These are phyloP conservation scores for Ornithoptera priamus DNA, from an alignment of 2,888 invertebrate genomes.

Conservation along the genomic window DNA sequence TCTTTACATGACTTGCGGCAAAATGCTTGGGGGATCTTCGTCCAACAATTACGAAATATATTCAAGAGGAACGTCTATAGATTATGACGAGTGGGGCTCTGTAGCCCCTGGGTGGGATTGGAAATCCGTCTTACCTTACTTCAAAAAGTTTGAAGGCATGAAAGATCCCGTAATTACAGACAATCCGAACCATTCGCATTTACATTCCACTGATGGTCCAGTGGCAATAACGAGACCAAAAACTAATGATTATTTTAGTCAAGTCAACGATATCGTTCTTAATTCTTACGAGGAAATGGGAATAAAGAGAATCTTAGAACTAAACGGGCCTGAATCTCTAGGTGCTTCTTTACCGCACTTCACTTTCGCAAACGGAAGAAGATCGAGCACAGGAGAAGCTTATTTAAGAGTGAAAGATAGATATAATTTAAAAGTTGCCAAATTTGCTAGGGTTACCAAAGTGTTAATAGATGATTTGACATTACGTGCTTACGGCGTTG, in stretches of 20 bases:
- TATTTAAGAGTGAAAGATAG: conserved; percentile 52
- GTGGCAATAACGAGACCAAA: conserved; percentile 43
- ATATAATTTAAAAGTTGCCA: conserved; percentile 56
- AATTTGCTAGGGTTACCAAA: conserved; percentile 54
- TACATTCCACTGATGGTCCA: conserved; percentile 46
- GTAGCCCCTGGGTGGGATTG: conserved; percentile 47
- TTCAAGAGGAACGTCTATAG: conserved; percentile 43
- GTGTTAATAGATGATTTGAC: conserved; percentile 52
- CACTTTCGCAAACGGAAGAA: conserved; percentile 52
- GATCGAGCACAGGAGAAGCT: conserved; percentile 66
- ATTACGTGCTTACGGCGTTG: conserved; percentile 52
- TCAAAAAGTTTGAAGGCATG: conserved; percentile 47
- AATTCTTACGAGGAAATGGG: conserved; percentile 45
- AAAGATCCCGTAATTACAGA: conserved; percentile 40
- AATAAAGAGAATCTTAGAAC: conserved; percentile 42
- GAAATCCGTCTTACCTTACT: conserved; percentile 43
- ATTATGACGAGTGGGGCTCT: conserved; percentile 44
- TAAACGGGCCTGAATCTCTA: conserved; percentile 41
- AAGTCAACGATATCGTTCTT: conserved; percentile 38
- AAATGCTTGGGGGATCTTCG: conserved; percentile 47
- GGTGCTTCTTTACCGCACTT: conserved; percentile 45
- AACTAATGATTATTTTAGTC: conserved; percentile 38
- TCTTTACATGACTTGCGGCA: conserved; percentile 42
- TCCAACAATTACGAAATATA: conserved; percentile 46
- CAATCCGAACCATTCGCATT: conserved; percentile 35